phyloP scores from a whole-genome alignment of 2,888 invertebrate genomes.

The Lasius platythorax region DNA sequence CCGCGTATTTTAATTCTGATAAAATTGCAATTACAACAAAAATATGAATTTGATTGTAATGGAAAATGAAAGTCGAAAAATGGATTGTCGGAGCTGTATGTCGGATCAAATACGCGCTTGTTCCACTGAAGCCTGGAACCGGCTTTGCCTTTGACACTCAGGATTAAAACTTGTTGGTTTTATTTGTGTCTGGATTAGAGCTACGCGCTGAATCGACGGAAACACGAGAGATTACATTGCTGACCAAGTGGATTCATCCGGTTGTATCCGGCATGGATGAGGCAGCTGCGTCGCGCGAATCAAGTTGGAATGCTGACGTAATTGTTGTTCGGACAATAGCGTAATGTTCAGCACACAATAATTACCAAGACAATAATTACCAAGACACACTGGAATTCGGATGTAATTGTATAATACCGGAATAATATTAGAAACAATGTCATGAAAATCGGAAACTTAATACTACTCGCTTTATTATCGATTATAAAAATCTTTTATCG shows the following conservation, averaged over 20 bases:
- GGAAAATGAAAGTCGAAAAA: not conserved
- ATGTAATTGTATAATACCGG: not conserved
- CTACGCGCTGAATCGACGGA: not conserved
- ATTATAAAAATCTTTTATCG: too few species aligned
- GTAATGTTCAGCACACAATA: slow-evolving; percentile 4
- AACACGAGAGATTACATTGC: slow-evolving; percentile 23
- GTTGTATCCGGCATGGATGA: slow-evolving; percentile 11
- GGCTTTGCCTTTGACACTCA: not conserved
- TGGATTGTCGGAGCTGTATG: not conserved
- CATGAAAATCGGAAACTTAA: too few species aligned
- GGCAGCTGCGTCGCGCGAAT: slow-evolving; percentile 18
- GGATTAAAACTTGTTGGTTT: slow-evolving; percentile 4
- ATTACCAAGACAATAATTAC: not conserved
- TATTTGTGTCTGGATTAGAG: not conserved
- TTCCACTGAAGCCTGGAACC: not conserved
- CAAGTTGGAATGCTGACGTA: slow-evolving; percentile 25
- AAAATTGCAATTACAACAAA: not conserved
- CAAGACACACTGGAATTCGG: not conserved
- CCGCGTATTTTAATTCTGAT: not conserved
- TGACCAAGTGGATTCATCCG: slow-evolving; percentile 33
- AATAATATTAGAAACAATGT: too few species aligned
- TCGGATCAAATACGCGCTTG: not conserved
- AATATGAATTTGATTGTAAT: slow-evolving; percentile 9
- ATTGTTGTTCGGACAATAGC: slow-evolving; percentile 36
- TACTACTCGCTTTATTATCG: too few species aligned